phyloP scores from a whole-genome alignment of 2,888 invertebrate species.

The Diaperis boleti region DNA sequence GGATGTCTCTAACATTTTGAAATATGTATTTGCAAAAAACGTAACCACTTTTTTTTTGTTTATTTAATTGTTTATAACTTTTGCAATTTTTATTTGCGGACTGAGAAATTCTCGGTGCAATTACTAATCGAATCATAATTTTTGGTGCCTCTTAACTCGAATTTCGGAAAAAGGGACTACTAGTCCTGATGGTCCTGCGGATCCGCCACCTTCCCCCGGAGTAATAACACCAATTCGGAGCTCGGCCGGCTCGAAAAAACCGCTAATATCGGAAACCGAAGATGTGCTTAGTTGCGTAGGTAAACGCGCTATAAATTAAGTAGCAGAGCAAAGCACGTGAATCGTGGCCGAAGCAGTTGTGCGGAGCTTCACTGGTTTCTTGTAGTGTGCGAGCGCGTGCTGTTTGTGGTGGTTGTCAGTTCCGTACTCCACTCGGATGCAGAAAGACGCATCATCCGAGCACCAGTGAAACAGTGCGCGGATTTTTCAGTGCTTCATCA shows the following conservation, averaged over 20 bases:
- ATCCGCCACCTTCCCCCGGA: too few species aligned
- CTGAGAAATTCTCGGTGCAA: too few species aligned
- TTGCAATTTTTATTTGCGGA: too few species aligned
- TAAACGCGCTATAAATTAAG: slow-evolving; percentile 41
- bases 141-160: too few species aligned
- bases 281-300: slow-evolving; percentile 26
- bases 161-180: too few species aligned
- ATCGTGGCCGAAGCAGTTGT: slow-evolving; percentile 34
- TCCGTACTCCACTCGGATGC: slow-evolving; percentile 37
- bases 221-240: neutral
- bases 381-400: slow-evolving; percentile 40
- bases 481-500: slow-evolving; percentile 1
- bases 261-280: slow-evolving; percentile 9
- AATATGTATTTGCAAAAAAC: too few species aligned
- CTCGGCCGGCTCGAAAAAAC: slow-evolving; percentile 1
- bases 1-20: too few species aligned
- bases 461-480: slow-evolving; percentile 25
- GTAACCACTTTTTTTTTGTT: too few species aligned
- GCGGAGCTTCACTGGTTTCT: slow-evolving; percentile 39
- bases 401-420: slow-evolving; percentile 43
- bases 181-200: too few species aligned
- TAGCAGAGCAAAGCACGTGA: slow-evolving; percentile 40
- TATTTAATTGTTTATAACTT: too few species aligned
- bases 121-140: too few species aligned
- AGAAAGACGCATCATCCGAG: slow-evolving; percentile 40